These are phyloP conservation scores for Clarias platycephalus DNA, from an alignment of 2,797 vertebrate genomes.

Conservation along the genomic window DNA sequence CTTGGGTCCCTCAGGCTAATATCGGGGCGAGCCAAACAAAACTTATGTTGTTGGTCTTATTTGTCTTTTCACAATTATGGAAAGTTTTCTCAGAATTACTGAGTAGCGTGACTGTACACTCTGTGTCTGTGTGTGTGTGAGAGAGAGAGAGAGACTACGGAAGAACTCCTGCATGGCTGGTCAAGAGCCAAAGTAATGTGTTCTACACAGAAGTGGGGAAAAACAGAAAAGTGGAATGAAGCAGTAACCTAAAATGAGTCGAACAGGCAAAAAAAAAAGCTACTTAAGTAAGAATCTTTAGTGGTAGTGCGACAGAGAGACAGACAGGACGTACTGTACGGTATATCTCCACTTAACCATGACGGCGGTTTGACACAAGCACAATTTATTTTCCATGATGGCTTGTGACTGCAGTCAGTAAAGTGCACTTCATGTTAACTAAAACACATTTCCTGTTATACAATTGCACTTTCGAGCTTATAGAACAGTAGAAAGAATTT, in stretches of 20 bases:
- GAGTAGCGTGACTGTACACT: slow-evolving; percentile 5
- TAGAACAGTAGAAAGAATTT: too few species aligned
- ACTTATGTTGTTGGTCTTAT: slow-evolving; percentile 45
- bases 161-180: not conserved
- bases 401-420: too few species aligned
- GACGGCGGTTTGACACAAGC: too few species aligned
- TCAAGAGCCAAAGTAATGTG: not conserved
- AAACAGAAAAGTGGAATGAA: not conserved
- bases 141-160: not conserved
- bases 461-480: not conserved
- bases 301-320: not conserved
- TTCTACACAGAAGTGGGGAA: not conserved
- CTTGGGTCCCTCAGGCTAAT: slow-evolving; percentile 47
- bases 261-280: not conserved
- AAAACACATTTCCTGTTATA: not conserved
- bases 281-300: not conserved
- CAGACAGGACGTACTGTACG: not conserved
- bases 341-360: too few species aligned
- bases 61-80: slow-evolving; percentile 54
- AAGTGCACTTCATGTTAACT: too few species aligned
- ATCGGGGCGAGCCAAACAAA: slow-evolving; percentile 47
- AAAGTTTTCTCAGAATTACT: slow-evolving; percentile 47
- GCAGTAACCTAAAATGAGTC: not conserved
- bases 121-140: not conserved
- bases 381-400: too few species aligned